These are phyloP conservation scores for Notodonta ziczac DNA, from an alignment of 2,888 invertebrate genomes.

Conservation along the genomic window DNA sequence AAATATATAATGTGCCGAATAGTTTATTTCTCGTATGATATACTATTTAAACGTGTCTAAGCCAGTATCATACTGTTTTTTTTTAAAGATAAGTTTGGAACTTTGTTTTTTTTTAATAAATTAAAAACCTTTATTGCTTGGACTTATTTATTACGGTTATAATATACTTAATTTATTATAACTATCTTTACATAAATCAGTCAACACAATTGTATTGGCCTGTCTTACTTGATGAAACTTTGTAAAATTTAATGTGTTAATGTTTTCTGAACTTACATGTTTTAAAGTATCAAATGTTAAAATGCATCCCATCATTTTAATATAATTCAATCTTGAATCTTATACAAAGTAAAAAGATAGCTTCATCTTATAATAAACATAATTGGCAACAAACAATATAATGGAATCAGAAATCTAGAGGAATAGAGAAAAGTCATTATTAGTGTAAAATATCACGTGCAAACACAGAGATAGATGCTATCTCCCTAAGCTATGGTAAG, in stretches of 20 bases:
- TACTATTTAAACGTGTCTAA: too few relatives aligned
- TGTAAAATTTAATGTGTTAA: slow-evolving; percentile 30
- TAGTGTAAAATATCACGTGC: slow-evolving; percentile 13
- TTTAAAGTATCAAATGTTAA: slow-evolving; percentile 4
- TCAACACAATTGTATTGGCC: slow-evolving; percentile 19
- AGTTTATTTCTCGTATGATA: too few relatives aligned
- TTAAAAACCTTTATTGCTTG: slow-evolving; percentile 6
- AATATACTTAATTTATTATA: slow-evolving; percentile 26
- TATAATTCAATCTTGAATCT: not conserved
- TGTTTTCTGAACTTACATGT: slow-evolving; percentile 24
- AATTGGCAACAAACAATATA: not conserved
- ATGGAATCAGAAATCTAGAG: not conserved
- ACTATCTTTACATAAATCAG: slow-evolving; percentile 30
- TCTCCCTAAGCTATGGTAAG: slow-evolving; percentile 23
- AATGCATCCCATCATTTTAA: not conserved
- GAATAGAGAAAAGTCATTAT: slow-evolving; percentile 4
- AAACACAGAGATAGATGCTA: slow-evolving; percentile 38
- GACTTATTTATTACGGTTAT: slow-evolving; percentile 31
- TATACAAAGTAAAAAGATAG: not conserved
- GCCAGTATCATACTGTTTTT: not conserved
- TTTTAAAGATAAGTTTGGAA: not conserved
- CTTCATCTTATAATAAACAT: not conserved
- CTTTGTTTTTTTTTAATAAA: slow-evolving; percentile 3
- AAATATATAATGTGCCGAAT: too few relatives aligned
- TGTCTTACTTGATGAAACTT: slow-evolving; percentile 29